Conservation (phyloP, 2,797 vertebrate species). For the Philypnodon macrostomus region DNA sequence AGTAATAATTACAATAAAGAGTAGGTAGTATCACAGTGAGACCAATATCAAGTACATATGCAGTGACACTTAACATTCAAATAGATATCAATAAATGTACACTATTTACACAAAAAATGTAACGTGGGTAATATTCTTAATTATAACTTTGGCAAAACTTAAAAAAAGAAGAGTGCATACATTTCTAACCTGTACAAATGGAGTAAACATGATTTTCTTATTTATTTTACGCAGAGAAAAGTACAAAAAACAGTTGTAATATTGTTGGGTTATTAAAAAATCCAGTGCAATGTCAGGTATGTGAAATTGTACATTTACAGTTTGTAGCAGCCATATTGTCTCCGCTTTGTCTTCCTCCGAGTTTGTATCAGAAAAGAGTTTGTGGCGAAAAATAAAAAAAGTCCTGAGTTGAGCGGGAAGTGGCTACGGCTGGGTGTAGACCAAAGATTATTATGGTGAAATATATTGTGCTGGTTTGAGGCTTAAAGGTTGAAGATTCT, state of each 20-base stretch:
- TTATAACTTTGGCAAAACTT: conserved; percentile 79
- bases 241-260: conserved; percentile 67
- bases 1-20: conserved; percentile 49
- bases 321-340: conserved; percentile 72
- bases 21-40: conserved; percentile 81
- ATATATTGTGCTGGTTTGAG: conserved; percentile 9
- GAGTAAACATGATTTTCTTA: conserved; percentile 72
- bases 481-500: not conserved
- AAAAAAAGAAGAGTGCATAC: conserved; percentile 71
- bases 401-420: conserved; percentile 10
- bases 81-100: conserved; percentile 78
- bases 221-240: conserved; percentile 43
- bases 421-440: not conserved
- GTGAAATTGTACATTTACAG: conserved; percentile 33
- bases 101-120: conserved; percentile 73
- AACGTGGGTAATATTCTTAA: conserved; percentile 41
- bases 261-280: conserved; percentile 45
- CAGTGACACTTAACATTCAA: conserved; percentile 78
- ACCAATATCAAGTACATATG: conserved; percentile 77
- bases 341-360: conserved; percentile 26
- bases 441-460: too few relatives aligned
- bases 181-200: conserved; percentile 68
- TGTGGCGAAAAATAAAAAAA: conserved; percentile 5
- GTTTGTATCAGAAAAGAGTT: conserved; percentile 8
- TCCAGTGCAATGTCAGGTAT: conserved; percentile 80